Percentiles rank a stretch among this genome's conserved stretches.
Evolutionary conservation across 2,113 vertebrate species (phyloP).

Genomic region (Oxyura jamaicensis): DNA sequence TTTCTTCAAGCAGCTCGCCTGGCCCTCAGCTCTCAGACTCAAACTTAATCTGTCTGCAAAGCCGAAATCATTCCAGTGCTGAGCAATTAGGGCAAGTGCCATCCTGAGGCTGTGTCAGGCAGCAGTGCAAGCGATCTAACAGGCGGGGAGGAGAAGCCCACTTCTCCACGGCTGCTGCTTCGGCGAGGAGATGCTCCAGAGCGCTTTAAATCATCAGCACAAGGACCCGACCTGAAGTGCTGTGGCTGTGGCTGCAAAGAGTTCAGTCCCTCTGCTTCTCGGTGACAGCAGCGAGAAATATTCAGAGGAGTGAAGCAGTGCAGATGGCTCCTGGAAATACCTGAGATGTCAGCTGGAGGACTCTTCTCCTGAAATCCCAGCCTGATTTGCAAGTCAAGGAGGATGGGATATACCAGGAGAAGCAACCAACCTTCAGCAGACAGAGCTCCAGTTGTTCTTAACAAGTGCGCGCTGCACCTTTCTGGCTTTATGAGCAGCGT

Average conservation of each 20-base stretch:
- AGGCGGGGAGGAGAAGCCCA: background rate
- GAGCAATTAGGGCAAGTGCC: background rate
- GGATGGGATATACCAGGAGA: background rate
- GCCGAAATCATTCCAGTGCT: background rate
- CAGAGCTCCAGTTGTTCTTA: background rate
- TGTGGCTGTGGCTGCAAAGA: background rate
- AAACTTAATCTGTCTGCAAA: background rate
- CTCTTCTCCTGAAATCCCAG: background rate
- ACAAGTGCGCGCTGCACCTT: background rate
- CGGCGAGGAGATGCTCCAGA: background rate
- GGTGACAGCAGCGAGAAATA: background rate
- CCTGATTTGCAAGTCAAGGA: background rate
- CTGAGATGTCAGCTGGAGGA: background rate
- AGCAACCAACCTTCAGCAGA: background rate
- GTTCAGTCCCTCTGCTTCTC: background rate
- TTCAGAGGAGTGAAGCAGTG: background rate
- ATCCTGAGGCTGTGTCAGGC: background rate
- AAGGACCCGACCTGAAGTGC: background rate
- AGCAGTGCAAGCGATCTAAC: background rate
- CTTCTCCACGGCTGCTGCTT: background rate
- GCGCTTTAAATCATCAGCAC: background rate
- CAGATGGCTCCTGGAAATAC: background rate
- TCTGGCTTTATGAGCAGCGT: fast-evolving
- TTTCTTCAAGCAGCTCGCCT: background rate
- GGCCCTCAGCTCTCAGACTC: background rate